Percentiles rank a stretch among this genome's conserved stretches.
phyloP scores from a whole-genome alignment of 2,888 invertebrate genomes.

The Blastobasis lacticolella region DNA sequence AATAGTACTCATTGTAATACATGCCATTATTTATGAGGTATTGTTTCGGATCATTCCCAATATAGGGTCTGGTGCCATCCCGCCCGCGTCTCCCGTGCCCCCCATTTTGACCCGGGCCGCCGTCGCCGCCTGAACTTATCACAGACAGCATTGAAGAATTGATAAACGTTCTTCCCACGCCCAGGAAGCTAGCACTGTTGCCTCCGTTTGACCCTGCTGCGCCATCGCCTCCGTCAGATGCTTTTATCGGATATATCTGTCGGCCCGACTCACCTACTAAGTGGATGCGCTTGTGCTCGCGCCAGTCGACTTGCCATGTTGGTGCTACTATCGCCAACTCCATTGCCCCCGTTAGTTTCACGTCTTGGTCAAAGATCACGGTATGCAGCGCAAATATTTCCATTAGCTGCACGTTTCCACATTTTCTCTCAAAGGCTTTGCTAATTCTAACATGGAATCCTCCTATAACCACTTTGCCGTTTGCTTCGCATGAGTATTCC shows the following conservation, averaged over 20 bases:
- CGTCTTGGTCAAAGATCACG: neutral
- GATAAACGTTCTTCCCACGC: neutral
- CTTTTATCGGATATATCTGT: neutral
- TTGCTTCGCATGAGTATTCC: too few relatives aligned
- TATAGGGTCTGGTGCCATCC: neutral
- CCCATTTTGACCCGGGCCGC: neutral
- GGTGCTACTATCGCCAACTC: neutral
- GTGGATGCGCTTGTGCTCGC: neutral
- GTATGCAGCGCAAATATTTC: neutral
- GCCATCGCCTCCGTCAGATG: neutral
- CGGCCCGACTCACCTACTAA: neutral
- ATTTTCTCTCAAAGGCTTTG: neutral
- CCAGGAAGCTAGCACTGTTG: neutral
- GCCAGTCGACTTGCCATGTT: neutral
- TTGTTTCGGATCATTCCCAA: neutral
- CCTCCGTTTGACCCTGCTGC: neutral
- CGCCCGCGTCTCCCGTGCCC: neutral
- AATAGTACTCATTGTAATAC: neutral
- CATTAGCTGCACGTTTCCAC: neutral
- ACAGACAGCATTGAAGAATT: neutral
- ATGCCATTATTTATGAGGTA: neutral
- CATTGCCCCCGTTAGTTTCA: neutral
- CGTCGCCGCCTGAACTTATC: neutral
- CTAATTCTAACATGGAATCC: neutral
- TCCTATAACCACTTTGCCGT: neutral